Conservation (phyloP, 2,113 vertebrate species). For the Vidua chalybeata region DNA sequence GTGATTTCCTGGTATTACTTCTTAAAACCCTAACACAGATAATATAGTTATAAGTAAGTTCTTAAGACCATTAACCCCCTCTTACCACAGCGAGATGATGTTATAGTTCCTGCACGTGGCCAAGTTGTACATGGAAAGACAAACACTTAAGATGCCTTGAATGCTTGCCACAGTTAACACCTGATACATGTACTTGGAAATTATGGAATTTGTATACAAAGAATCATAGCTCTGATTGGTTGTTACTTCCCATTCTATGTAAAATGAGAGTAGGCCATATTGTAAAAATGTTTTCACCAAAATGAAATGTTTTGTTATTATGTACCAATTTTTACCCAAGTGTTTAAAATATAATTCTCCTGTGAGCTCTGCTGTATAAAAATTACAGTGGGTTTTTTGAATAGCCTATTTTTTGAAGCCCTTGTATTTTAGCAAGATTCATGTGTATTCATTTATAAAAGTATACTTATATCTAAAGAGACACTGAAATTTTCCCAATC, state of each 20-base stretch:
- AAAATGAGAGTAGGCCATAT: not conserved
- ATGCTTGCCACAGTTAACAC: not conserved
- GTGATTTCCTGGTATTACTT: not conserved
- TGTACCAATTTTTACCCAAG: not conserved
- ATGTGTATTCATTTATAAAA: not conserved
- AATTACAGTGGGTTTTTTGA: not conserved
- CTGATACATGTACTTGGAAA: not conserved
- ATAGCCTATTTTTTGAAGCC: not conserved
- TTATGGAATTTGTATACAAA: not conserved
- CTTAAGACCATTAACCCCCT: not conserved
- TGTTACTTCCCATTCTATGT: not conserved
- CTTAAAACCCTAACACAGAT: not conserved
- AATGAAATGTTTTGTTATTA: not conserved
- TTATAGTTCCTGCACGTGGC: not conserved
- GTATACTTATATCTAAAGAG: not conserved
- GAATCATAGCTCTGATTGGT: not conserved
- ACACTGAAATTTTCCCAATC: not conserved
- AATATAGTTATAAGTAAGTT: not conserved
- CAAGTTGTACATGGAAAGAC: not conserved
- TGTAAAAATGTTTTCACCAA: not conserved
- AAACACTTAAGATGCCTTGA: not conserved
- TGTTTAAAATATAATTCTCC: not conserved
- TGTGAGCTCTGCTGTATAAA: not conserved
- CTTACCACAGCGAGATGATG: not conserved
- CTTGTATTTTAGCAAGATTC: not conserved